A percentile compares a stretch with the other conserved stretches of the same genome.
Evolutionary conservation across 2,113 vertebrate genomes (phyloP).

Genomic region (Urocynchramus pylzowi): DNA sequence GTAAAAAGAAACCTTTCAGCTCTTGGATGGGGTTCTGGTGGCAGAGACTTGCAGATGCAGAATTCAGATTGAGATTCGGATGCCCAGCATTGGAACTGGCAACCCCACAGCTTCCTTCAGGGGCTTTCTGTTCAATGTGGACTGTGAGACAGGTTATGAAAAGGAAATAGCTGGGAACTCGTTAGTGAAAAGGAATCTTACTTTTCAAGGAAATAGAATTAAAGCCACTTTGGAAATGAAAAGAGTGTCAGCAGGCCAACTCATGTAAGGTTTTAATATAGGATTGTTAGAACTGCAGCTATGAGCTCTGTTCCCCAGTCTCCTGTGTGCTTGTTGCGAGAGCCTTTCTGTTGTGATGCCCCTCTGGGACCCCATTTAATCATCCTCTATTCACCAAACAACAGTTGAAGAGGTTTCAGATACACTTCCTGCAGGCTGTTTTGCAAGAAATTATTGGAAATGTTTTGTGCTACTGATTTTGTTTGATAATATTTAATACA

Average conservation of each 20-base stretch:
- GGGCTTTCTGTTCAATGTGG: not conserved
- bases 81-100: not conserved
- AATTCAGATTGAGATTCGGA: not conserved
- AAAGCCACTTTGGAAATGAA: not conserved
- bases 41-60: not conserved
- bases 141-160: not conserved
- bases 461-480: not conserved
- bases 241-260: not conserved
- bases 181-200: not conserved
- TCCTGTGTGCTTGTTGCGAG: not conserved
- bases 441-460: not conserved
- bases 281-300: not conserved
- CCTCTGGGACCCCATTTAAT: not conserved
- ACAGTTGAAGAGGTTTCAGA: not conserved
- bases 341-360: not conserved
- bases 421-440: not conserved
- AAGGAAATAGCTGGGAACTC: not conserved
- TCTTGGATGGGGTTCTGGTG: not conserved
- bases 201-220: not conserved
- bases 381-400: not conserved
- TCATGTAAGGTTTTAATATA: not conserved
- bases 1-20: not conserved
- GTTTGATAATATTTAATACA: not conserved
- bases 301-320: not conserved
- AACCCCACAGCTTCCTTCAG: not conserved